Evolutionary conservation across 2,113 vertebrate genomes (phyloP).

Genomic region (Hippocampus guttulatus): DNA sequence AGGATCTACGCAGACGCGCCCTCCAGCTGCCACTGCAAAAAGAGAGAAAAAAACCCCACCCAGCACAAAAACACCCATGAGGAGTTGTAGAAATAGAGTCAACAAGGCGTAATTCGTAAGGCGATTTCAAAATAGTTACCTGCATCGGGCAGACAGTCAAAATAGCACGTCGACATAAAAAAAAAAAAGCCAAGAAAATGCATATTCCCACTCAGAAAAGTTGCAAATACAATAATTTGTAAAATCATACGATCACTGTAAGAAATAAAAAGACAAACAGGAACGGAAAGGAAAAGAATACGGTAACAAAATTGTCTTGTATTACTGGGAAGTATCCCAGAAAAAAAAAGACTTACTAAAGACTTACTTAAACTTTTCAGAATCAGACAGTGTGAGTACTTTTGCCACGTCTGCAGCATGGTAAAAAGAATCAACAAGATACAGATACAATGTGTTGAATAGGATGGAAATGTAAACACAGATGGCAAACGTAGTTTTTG

Average conservation of each 20-base stretch:
- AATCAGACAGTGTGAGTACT: no score
- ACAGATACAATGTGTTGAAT: neutral
- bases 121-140: neutral
- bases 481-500: neutral
- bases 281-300: no score
- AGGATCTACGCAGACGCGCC: neutral
- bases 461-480: neutral
- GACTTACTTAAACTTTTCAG: no score
- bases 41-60: constrained; percentile 8
- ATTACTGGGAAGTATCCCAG: no score
- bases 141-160: neutral
- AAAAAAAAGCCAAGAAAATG: neutral
- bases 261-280: no score
- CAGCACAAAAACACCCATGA: constrained; percentile 18
- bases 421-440: neutral
- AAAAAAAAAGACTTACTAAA: no score
- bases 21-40: constrained; percentile 4
- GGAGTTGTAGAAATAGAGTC: neutral
- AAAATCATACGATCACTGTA: no score
- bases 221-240: no score
- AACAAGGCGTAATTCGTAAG: neutral
- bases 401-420: no score
- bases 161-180: neutral
- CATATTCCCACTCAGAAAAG: neutral
- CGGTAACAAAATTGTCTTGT: no score